Base-by-base conservation (phyloP, 1,140 invertebrate genomes). In the Gryon sp. region DNA sequence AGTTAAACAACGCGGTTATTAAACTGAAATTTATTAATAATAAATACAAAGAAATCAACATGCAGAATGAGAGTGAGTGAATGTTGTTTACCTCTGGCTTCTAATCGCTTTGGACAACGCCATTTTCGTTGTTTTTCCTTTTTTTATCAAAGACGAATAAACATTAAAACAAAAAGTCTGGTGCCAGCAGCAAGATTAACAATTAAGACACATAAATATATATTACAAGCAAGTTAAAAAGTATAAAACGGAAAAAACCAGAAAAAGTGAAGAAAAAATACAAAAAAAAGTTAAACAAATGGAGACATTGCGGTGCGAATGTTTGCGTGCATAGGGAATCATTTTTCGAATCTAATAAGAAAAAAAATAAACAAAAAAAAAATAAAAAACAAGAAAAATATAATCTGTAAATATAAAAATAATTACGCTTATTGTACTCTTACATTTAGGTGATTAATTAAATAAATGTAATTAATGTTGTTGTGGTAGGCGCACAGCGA, bases 361-460 rank as follows among this genome's bases (percentile, higher is more conserved):
- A 86, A 83, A n/a, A n/a, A n/a, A n/a, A n/a, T n/a, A n/a, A n/a
- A n/a, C n/a, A n/a, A n/a, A n/a, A n/a, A n/a, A n/a, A n/a, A n/a
- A n/a, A n/a, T n/a, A n/a, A n/a, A n/a, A 30, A 78, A 80, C 79
- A 86, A 66, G 62, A 60, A 66, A 82, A 82, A 78, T 79, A 85
- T 83, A 86, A 84, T 83, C 85, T 88, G 86, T 87, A 87, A 82
- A 88, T 87, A 87, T 86, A 88, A 84, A 87, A 86, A 87, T 87
- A 88, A 88, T 88, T 88, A 88, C 86, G 87, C 87, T 88, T 88
- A 88, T 80, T 88, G 84, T 88, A 88, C 87, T 88, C 85, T 87
- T 88, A 88, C 81, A 86, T 87, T 86, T 88, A 88, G 84, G 81
- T 86, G 82, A 87, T 86, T 87, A 87, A 88, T 84, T 86, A 84